Evolutionary conservation across 2,797 vertebrate species (phyloP).

Genomic region (Anabacerthia variegaticeps): DNA sequence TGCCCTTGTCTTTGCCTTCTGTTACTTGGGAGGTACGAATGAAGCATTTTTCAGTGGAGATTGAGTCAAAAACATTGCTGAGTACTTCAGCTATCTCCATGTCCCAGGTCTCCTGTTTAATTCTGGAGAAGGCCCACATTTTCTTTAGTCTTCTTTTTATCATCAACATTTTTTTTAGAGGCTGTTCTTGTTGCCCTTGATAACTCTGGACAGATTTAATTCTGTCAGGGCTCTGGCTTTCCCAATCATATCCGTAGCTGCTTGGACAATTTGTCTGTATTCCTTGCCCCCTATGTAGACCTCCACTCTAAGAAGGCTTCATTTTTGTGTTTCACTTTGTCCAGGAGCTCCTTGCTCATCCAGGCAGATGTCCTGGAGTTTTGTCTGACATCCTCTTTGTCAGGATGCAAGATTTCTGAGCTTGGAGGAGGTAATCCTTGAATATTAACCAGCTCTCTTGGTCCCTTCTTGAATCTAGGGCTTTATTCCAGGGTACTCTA

Average conservation of each 20-base stretch:
- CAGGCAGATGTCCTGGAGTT: not conserved
- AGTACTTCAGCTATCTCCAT: not conserved
- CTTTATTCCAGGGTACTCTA: not conserved
- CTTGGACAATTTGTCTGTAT: not conserved
- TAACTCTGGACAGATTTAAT: not conserved
- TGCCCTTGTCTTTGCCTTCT: rapidly evolving
- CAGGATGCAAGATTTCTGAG: not conserved
- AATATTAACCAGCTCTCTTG: not conserved
- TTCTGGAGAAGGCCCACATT: not conserved
- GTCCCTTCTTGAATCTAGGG: not conserved
- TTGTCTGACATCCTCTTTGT: not conserved
- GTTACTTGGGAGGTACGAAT: rapidly evolving
- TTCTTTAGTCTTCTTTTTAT: not conserved
- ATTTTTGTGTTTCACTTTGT: not conserved
- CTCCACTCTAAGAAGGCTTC: not conserved
- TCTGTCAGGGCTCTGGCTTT: not conserved
- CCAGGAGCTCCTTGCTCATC: not conserved
- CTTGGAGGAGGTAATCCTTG: not conserved
- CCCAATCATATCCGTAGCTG: not conserved
- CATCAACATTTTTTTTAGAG: not conserved
- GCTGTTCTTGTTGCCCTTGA: not conserved
- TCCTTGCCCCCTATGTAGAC: not conserved
- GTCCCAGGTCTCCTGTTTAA: not conserved
- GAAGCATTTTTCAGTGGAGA: not conserved
- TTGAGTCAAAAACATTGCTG: not conserved